Evolutionary conservation across 2,113 vertebrate genomes (phyloP).

Genomic region (Gnathonemus longibarbis): DNA sequence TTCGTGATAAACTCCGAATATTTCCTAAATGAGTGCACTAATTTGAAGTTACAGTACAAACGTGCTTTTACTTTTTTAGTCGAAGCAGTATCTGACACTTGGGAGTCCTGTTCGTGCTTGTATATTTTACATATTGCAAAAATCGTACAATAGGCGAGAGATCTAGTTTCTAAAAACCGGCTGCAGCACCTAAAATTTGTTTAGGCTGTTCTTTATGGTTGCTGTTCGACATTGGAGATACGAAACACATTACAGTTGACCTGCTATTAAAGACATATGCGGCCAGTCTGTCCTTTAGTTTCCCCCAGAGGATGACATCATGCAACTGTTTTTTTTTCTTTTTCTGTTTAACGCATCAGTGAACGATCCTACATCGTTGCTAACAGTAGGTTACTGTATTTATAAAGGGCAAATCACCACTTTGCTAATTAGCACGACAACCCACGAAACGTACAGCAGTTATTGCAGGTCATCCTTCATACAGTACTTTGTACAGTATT

Average conservation of each 20-base stretch:
- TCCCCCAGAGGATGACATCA: background rate
- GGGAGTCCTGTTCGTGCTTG: background rate
- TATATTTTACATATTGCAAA: background rate
- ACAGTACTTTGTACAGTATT: background rate
- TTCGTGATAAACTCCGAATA: background rate
- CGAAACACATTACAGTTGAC: background rate
- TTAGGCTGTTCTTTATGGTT: background rate
- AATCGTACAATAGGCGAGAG: background rate
- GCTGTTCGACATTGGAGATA: background rate
- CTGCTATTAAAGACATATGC: background rate
- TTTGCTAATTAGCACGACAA: background rate
- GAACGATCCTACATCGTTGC: background rate
- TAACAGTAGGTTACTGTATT: background rate
- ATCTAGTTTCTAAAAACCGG: background rate
- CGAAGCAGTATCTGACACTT: background rate
- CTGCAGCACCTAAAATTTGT: background rate
- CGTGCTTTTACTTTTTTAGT: background rate
- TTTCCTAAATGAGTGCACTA: background rate
- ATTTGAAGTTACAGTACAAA: background rate
- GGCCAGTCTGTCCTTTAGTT: background rate
- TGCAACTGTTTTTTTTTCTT: background rate
- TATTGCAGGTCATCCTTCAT: background rate
- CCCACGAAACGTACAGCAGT: no score
- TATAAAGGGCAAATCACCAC: background rate
- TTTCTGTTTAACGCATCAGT: background rate